A percentile compares a stretch with the other conserved stretches of the same genome.
Conservation (phyloP, 2,113 vertebrate genomes). For the Chaenocephalus aceratus region DNA sequence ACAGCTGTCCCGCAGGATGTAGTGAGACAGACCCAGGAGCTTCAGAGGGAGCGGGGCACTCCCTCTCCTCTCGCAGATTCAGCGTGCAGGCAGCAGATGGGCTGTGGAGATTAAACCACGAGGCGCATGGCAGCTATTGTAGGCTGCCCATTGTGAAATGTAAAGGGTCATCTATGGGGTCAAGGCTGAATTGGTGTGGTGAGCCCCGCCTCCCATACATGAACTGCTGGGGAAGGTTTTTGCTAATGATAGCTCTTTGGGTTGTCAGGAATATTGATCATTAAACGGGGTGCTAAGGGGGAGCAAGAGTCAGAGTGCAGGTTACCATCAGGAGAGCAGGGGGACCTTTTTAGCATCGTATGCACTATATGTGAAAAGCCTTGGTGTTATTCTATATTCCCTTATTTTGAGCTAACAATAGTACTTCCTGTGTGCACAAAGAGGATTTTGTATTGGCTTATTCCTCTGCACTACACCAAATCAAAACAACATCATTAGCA, state of each 20-base stretch:
- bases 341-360: not conserved
- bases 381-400: not conserved
- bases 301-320: not conserved
- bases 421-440: not conserved
- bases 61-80: constrained; percentile 65
- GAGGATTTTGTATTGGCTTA: not conserved
- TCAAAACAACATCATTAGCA: not conserved
- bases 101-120: constrained; percentile 89
- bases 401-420: not conserved
- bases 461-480: not conserved
- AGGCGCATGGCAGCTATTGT: constrained; percentile 86
- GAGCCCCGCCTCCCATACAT: constrained; percentile 26
- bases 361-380: not conserved
- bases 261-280: constrained; percentile 49
- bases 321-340: not conserved
- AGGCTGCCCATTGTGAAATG: constrained; percentile 87
- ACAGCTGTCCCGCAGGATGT: constrained; percentile 96
- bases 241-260: constrained; percentile 55
- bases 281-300: not conserved
- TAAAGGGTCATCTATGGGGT: constrained; percentile 84
- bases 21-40: constrained; percentile 82
- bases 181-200: constrained; percentile 52
- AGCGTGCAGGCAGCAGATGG: constrained; percentile 88
- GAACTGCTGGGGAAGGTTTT: constrained; percentile 44
- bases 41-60: constrained; percentile 66